A percentile compares a stretch with the other conserved stretches of the same genome.
phyloP scores from a whole-genome alignment of 2,797 vertebrate genomes.

The Petrocephalus schoutedeni region DNA sequence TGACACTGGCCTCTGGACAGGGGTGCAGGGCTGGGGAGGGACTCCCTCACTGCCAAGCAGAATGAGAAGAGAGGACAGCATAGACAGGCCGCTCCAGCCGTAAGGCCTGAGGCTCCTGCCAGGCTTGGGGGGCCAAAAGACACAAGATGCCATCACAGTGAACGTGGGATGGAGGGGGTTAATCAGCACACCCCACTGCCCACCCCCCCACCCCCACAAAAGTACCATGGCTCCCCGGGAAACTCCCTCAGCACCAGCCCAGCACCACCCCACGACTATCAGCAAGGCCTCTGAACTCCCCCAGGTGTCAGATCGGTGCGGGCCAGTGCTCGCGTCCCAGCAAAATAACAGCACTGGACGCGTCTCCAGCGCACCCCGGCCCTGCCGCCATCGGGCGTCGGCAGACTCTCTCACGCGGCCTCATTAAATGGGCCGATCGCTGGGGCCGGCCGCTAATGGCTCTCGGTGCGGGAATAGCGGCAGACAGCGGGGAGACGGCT shows the following conservation, averaged over 20 bases:
- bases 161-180: background rate
- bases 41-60: background rate
- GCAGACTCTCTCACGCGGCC: background rate
- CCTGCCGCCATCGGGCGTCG: background rate
- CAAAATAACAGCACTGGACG: background rate
- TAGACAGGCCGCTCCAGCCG: background rate
- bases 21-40: background rate
- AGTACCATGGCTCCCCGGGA: background rate
- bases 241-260: background rate
- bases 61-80: background rate
- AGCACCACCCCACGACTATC: slow-evolving; percentile 26
- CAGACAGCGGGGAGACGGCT: background rate
- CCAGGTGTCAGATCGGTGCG: slow-evolving; percentile 30
- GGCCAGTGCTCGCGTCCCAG: background rate
- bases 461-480: background rate
- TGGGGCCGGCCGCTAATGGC: background rate
- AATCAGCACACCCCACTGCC: background rate
- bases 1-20: no score
- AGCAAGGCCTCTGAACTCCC: slow-evolving; percentile 44
- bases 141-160: background rate
- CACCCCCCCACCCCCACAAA: background rate
- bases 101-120: background rate
- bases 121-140: background rate
- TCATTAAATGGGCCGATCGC: background rate
- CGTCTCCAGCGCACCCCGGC: background rate